Percentiles rank a stretch among this genome's conserved stretches.
Evolutionary conservation across 2,888 invertebrate genomes (phyloP).

Genomic region (Mesorhabditis sp.): DNA sequence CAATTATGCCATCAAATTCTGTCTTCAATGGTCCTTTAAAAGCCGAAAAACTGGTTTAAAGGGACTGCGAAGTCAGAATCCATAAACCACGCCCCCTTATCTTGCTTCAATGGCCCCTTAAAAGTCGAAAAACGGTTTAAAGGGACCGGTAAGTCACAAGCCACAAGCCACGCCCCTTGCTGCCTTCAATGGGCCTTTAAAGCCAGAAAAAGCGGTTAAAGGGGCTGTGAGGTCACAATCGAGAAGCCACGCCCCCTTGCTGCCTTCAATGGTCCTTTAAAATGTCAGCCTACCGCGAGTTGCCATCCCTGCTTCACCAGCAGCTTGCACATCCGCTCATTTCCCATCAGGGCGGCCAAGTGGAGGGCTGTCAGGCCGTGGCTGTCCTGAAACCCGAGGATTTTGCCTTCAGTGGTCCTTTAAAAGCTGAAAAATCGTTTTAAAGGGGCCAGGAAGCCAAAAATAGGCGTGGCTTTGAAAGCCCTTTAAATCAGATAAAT

Average conservation of each 20-base stretch:
- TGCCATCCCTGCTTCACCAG: slow-evolving; percentile 43
- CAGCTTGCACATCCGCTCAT: slow-evolving; percentile 43
- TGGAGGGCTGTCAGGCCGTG: slow-evolving; percentile 46
- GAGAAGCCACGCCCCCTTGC: not conserved
- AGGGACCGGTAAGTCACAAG: not conserved
- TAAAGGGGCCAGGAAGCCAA: not conserved
- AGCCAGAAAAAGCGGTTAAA: not conserved
- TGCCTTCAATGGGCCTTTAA: slow-evolving; percentile 10
- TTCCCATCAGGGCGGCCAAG: slow-evolving; percentile 48
- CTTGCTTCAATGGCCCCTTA: slow-evolving; percentile 28
- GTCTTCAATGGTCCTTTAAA: slow-evolving; percentile 11
- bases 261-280: not conserved
- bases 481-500: not conserved
- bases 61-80: too few relatives aligned
- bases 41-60: slow-evolving; percentile 7
- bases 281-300: slow-evolving; percentile 18
- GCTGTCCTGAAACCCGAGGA: slow-evolving; percentile 21
- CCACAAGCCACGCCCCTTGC: not conserved
- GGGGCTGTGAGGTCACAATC: not conserved
- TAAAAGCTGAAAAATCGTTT: not conserved
- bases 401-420: not conserved
- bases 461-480: too few relatives aligned
- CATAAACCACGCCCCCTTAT: too few relatives aligned
- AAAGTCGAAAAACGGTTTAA: slow-evolving; percentile 9
- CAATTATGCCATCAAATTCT: not conserved